These are phyloP conservation scores for Haliclystus octoradiatus DNA, from an alignment of 30 jellyfish, hydroid and myxozoan genomes.

Conservation along the genomic window DNA sequence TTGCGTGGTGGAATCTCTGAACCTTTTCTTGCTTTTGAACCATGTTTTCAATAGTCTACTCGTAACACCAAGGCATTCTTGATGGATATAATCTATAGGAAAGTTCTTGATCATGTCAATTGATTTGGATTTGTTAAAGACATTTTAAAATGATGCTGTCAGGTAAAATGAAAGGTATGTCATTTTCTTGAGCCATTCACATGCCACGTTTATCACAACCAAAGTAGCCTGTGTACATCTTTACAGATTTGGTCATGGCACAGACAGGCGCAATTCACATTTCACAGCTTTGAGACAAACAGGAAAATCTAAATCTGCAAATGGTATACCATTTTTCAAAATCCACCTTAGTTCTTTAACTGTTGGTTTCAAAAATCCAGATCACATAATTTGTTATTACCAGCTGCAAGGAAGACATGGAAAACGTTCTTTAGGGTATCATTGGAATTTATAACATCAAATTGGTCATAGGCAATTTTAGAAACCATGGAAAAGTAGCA, in stretches of 20 bases:
- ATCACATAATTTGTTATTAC: too few species aligned
- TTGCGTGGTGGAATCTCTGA: background rate
- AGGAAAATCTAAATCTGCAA: too few species aligned
- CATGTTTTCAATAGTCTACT: background rate
- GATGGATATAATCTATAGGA: background rate
- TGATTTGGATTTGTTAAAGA: background rate
- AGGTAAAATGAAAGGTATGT: background rate
- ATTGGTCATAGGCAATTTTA: too few species aligned
- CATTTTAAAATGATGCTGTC: too few species aligned
- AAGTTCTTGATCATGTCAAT: background rate
- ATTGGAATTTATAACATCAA: too few species aligned
- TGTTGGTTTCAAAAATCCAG: too few species aligned
- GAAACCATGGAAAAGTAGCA: too few species aligned
- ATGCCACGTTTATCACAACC: conserved; percentile 11
- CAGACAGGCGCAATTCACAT: conserved; percentile 15
- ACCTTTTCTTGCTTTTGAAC: background rate
- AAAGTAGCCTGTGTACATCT: background rate
- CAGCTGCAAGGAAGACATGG: too few species aligned
- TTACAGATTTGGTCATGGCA: conserved; percentile 4
- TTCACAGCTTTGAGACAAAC: too few species aligned
- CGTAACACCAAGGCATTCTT: background rate
- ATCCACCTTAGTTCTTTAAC: too few species aligned
- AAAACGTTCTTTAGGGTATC: too few species aligned
- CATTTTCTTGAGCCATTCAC: background rate
- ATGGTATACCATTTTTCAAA: too few species aligned